Percentiles rank a stretch among this genome's conserved stretches.
phyloP scores from a whole-genome alignment of 2,888 invertebrate genomes.

The Leuctra nigra region DNA sequence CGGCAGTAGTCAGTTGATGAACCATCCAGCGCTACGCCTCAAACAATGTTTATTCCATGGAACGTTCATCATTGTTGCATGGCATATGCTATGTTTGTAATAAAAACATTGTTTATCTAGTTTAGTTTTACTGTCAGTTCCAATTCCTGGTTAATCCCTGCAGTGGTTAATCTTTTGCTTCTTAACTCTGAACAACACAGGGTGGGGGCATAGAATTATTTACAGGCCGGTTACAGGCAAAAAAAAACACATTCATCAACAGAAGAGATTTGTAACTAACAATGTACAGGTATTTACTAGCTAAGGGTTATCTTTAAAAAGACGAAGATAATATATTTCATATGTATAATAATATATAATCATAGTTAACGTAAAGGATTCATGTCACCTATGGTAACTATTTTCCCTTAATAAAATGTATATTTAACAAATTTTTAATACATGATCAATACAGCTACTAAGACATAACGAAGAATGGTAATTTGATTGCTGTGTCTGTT shows the following conservation, averaged over 20 bases:
- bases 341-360: slow-evolving; percentile 14
- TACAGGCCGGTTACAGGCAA: slow-evolving; percentile 19
- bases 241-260: slow-evolving; percentile 17
- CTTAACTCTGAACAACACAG: slow-evolving; percentile 22
- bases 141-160: slow-evolving; percentile 29
- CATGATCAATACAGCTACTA: neutral
- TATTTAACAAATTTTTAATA: slow-evolving; percentile 24
- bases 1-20: too few species aligned
- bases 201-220: slow-evolving; percentile 10
- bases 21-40: too few species aligned
- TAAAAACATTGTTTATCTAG: neutral
- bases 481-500: slow-evolving; percentile 6
- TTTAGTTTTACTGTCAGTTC: slow-evolving; percentile 11
- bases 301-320: slow-evolving; percentile 27
- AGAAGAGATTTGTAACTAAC: slow-evolving; percentile 21
- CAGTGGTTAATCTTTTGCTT: slow-evolving; percentile 23
- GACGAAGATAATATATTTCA: slow-evolving; percentile 24
- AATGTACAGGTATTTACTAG: slow-evolving; percentile 27
- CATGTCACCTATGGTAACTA: slow-evolving; percentile 22
- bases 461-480: neutral
- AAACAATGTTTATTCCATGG: too few species aligned
- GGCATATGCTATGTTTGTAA: neutral
- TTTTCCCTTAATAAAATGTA: slow-evolving; percentile 26
- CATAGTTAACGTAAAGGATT: slow-evolving; percentile 28
- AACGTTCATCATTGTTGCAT: neutral